phyloP scores from a whole-genome alignment of 2,888 invertebrate species.

The Clanis bilineata region DNA sequence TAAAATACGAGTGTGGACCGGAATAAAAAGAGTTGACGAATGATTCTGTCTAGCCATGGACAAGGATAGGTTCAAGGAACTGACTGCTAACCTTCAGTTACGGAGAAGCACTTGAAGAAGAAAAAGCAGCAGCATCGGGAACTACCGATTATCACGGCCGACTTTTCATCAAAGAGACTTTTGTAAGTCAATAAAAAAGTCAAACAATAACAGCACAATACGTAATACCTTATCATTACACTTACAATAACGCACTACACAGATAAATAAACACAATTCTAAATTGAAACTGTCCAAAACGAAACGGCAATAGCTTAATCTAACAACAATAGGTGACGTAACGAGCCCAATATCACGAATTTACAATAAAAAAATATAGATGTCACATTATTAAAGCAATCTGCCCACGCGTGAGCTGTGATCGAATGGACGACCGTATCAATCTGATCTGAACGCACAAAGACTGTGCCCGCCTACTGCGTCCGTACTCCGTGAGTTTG shows the following conservation, averaged over 20 bases:
- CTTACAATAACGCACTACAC: background rate
- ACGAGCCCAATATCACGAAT: background rate
- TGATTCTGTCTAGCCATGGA: too few relatives aligned
- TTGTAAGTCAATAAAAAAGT: too few relatives aligned
- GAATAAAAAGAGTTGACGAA: too few relatives aligned
- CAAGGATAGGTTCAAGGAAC: too few relatives aligned
- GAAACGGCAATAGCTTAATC: background rate
- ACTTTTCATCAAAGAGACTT: too few relatives aligned
- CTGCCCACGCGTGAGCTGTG: constrained; percentile 7
- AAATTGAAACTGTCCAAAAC: background rate
- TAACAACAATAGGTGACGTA: constrained; percentile 3
- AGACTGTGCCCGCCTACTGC: background rate
- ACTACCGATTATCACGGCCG: too few relatives aligned
- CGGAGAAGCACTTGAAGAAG: too few relatives aligned
- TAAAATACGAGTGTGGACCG: too few relatives aligned
- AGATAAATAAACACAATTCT: background rate
- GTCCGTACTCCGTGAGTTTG: background rate
- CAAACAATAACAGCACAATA: too few relatives aligned
- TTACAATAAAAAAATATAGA: constrained; percentile 14
- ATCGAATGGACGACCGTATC: constrained; percentile 6
- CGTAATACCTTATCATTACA: too few relatives aligned
- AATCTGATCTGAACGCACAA: background rate
- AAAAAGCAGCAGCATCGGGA: too few relatives aligned
- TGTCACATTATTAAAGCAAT: constrained; percentile 17
- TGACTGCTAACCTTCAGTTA: too few relatives aligned